Percentiles rank a stretch among this genome's conserved stretches.
These are phyloP conservation scores for Pyrrhura leucotis DNA, from an alignment of 2,797 vertebrate genomes.

Conservation along the genomic window DNA sequence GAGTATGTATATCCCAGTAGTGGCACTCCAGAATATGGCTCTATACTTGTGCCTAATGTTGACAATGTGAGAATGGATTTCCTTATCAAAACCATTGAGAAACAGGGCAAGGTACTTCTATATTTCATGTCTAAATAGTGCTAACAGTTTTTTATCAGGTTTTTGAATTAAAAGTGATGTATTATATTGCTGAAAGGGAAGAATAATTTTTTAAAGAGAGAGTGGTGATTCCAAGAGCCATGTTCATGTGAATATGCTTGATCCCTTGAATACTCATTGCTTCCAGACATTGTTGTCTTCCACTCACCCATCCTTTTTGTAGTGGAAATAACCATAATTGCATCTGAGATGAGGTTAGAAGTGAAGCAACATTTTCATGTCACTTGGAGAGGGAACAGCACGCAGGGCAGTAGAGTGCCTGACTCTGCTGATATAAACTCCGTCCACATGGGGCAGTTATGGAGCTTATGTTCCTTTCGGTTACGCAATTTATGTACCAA, in stretches of 20 bases:
- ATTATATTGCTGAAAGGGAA: background rate
- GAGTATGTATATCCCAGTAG: conserved; percentile 88
- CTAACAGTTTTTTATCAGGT: background rate
- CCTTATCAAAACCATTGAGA: conserved; percentile 90
- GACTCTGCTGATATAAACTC: background rate
- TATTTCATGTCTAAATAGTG: background rate
- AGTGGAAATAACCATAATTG: background rate
- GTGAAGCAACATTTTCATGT: background rate
- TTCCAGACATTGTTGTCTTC: background rate
- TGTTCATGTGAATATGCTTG: background rate
- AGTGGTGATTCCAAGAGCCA: background rate
- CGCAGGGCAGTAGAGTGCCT: background rate
- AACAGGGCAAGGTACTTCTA: conserved; percentile 89
- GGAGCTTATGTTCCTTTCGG: background rate
- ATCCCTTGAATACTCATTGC: background rate
- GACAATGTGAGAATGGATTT: conserved; percentile 94
- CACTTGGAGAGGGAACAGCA: background rate
- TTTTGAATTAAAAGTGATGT: background rate
- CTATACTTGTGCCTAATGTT: conserved; percentile 95
- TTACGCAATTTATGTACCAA: background rate
- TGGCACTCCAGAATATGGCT: conserved; percentile 85
- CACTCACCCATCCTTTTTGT: background rate
- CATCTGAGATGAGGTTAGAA: background rate
- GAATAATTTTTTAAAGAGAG: background rate
- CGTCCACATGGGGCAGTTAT: background rate